Percentiles rank a stretch among this genome's conserved stretches.
phyloP scores from a whole-genome alignment of 2,113 vertebrate genomes.

The Ptilorrhoa leucosticta region DNA sequence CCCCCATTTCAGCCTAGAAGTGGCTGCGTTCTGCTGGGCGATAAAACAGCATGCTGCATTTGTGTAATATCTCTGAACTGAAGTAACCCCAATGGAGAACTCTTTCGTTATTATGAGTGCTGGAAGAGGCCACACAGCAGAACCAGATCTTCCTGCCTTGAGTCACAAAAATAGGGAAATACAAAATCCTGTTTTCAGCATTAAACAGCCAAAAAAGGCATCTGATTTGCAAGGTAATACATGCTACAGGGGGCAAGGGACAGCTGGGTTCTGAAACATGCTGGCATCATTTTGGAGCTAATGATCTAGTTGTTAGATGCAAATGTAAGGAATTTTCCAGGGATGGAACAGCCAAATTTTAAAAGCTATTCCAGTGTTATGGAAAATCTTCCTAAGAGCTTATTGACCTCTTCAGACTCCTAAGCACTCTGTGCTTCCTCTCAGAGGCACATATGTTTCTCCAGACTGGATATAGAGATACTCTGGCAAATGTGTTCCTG shows the following conservation, averaged over 20 bases:
- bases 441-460: background rate
- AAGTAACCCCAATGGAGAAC: background rate
- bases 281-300: background rate
- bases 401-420: background rate
- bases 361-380: background rate
- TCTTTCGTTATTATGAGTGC: background rate
- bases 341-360: background rate
- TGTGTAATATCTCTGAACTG: slow-evolving; percentile 2
- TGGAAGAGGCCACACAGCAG: background rate
- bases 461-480: background rate
- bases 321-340: background rate
- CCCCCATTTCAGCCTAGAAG: background rate
- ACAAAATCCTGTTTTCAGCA: background rate
- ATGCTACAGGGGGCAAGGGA: background rate
- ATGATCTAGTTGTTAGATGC: background rate
- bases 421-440: background rate
- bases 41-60: background rate
- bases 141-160: background rate
- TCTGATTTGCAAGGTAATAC: background rate
- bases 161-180: slow-evolving; percentile 14
- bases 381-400: background rate
- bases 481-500: background rate
- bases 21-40: background rate
- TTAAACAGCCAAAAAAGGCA: background rate
- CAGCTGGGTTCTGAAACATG: background rate